Evolutionary conservation across 2,113 vertebrate species (phyloP).

Genomic region (Benitochromis conjunctus): DNA sequence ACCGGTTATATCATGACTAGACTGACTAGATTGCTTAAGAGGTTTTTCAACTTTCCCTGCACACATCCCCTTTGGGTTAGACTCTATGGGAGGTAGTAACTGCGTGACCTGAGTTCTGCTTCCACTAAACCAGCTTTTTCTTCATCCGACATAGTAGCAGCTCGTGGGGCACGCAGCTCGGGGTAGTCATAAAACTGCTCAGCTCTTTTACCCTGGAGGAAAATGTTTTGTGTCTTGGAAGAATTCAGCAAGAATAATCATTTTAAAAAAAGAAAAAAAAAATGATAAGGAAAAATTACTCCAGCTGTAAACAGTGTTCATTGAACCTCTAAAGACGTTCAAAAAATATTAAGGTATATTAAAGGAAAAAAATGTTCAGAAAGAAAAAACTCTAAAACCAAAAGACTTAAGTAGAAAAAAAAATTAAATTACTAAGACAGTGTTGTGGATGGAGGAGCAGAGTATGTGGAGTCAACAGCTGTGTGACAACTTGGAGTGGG

Average conservation of each 20-base stretch:
- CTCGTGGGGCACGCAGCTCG: background rate
- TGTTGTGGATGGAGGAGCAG: background rate
- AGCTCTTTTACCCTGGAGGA: background rate
- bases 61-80: background rate
- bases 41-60: background rate
- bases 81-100: background rate
- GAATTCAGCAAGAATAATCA: background rate
- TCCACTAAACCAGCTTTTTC: background rate
- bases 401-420: background rate
- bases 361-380: background rate
- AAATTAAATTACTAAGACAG: background rate
- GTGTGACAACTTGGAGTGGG: background rate
- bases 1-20: background rate
- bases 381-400: background rate
- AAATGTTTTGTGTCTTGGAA: background rate
- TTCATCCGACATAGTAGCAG: background rate
- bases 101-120: background rate
- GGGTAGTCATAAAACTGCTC: background rate
- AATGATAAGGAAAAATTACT: background rate
- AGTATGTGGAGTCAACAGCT: background rate
- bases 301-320: background rate
- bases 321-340: background rate
- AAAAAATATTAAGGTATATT: background rate
- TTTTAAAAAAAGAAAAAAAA: accelerated
- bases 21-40: background rate